Base-by-base conservation (phyloP, 2,888 invertebrate species). In the Pocota personata region DNA sequence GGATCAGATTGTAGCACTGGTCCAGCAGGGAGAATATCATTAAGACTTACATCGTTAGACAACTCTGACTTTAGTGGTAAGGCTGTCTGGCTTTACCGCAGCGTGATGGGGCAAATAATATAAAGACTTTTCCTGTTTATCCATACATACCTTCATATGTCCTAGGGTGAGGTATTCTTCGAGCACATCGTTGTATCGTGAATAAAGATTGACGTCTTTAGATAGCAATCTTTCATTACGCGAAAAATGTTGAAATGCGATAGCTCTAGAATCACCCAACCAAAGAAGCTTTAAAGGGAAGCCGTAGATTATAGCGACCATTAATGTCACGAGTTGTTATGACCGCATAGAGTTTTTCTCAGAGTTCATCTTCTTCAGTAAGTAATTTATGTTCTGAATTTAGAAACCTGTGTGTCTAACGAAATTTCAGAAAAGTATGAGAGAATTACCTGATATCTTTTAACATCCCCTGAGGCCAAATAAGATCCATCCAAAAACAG, bases 181-280 rank as follows among this genome's bases (percentile, higher is more conserved):
- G 6, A 35, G 37, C 10, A 58, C 35, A 3, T 58, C 12, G n/a
- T 19, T 35, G 21, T 21, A 58, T 6, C 19, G 19, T 5, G 37
- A 37, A n/a, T n/a, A n/a, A 5, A 37, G 14, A 1, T 21, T 21
- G 16, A 3, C 1, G 3, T 58, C 12, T 21, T 35, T 58, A 4
- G 37, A 37, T 37, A 37, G 4, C 37, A 8, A 37, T 37, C n/a
- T 37, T 37, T 37, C 37, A n/a, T 37, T 37, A n/a, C 37, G 37
- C 1, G 37, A 37, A n/a, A 72, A 57, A 10, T 66, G 75, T 19
- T 55, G n/a, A 10, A 76, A 19, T 8, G 52, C 55, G 24, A 24
- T 24, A 2, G 24, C 24, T 24, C 24, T 24, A 24, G 24, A 24
- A 24, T 24, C 24, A 24, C 24, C 24, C 2, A 24, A 4, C 2